Evolutionary conservation across 2,888 invertebrate genomes (phyloP), one percentile per base, ranked within the genome.

Genomic region (Yponomeuta plumbellus): DNA sequence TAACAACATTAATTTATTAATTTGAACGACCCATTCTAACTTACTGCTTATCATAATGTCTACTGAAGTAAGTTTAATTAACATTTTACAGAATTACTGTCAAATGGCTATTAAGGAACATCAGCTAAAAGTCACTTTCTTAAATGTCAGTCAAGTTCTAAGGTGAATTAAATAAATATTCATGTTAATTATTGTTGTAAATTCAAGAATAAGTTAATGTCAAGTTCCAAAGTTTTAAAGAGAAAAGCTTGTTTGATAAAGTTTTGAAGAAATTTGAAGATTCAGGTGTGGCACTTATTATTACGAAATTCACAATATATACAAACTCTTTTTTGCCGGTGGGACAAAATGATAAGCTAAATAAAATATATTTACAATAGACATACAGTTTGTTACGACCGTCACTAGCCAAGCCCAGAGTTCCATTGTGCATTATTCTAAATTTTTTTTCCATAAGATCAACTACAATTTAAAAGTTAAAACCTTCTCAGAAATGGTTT

Each of bases 311-410:
- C 44, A 52, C 44, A 52, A 52, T 52, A 52, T 52, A 17, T 52
- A 67, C 64, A 64, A 40, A 56, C 52, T 61, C 20, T 21, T 57
- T 72, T 73, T 78, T 78, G 79, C 80, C 77, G 86, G 87, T 86
- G 87, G 86, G 85, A 86, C 85, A 81, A 82, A 82, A 81, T 79
- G 76, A 83, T 84, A 85, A 79, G 76, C 79, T 82, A 81, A 74
- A 66, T 63, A 74, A 73, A 81, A 40, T 23, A 67, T 68, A 84
- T 81, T 79, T 82, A 84, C 74, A 75, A 73, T 73, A 72, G 71
- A 52, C 34, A 34, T 34, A 34, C 34, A 34, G 34, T 34, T 34
- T 34, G 34, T 6, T 34, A 34, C 34, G 34, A 34, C 34, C 34
- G 26, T 26, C 26, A 34, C 34, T 34, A 4, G 8, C 34, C 34